A percentile compares a stretch with the other conserved stretches of the same genome.
phyloP scores from a whole-genome alignment of 2,113 vertebrate species.

The Tachuris rubrigastra region DNA sequence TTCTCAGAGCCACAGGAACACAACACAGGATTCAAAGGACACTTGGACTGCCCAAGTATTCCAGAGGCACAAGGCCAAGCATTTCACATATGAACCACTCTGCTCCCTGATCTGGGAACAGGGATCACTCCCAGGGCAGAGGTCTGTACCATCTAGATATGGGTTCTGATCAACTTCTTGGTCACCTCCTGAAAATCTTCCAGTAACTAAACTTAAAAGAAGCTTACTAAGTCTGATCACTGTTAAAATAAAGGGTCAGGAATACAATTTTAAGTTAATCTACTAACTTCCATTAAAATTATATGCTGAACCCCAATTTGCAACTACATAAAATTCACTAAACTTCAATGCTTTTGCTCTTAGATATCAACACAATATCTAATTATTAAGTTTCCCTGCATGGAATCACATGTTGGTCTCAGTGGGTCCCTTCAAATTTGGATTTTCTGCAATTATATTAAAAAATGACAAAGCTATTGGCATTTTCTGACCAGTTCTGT shows the following conservation, averaged over 20 bases:
- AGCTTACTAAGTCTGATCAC: not conserved
- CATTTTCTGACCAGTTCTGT: not conserved
- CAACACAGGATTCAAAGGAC: not conserved
- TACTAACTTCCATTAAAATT: not conserved
- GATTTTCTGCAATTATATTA: not conserved
- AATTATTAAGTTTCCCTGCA: not conserved
- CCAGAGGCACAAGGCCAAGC: not conserved
- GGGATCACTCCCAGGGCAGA: not conserved
- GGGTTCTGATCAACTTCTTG: not conserved
- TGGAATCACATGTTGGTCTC: not conserved
- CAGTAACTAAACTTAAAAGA: not conserved
- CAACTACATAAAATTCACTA: not conserved
- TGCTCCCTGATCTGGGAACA: not conserved
- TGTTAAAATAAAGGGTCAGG: not conserved
- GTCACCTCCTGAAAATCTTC: not conserved
- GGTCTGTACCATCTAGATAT: too few relatives aligned
- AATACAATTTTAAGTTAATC: not conserved
- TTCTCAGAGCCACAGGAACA: not conserved
- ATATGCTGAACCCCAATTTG: not conserved
- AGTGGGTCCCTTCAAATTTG: rapidly evolving
- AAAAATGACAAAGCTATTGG: not conserved
- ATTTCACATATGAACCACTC: not conserved
- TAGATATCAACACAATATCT: not conserved
- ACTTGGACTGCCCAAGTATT: not conserved
- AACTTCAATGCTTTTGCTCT: rapidly evolving